phyloP scores from a whole-genome alignment of 2,888 invertebrate genomes.

The Bellardia bayeri region DNA sequence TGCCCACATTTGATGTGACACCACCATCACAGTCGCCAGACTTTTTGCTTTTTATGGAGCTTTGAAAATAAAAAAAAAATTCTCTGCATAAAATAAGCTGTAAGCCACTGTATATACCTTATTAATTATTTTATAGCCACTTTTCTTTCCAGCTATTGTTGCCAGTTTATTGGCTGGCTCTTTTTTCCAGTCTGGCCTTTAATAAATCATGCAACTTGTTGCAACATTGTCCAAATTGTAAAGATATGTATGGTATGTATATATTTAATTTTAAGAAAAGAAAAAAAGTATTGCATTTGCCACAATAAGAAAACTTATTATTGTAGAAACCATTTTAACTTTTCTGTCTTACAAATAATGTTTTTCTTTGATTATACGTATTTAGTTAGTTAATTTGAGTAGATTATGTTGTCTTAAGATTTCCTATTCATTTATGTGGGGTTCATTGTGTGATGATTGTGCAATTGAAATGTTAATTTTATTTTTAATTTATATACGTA shows the following conservation, averaged over 20 bases:
- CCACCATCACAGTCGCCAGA: too few species aligned
- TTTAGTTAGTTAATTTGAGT: constrained; percentile 13
- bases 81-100: too few species aligned
- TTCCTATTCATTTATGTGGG: constrained; percentile 44
- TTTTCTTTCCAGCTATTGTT: neutral
- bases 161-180: neutral
- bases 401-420: constrained; percentile 43
- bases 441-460: constrained; percentile 54
- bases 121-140: constrained; percentile 38
- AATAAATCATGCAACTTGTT: constrained; percentile 34
- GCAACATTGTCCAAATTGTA: constrained; percentile 2
- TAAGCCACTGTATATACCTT: neutral
- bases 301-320: constrained; percentile 17
- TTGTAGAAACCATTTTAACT: neutral
- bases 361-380: neutral
- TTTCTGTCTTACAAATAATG: constrained; percentile 5
- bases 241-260: constrained; percentile 16
- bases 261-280: neutral
- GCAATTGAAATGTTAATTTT: constrained; percentile 30
- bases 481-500: neutral
- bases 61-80: too few species aligned
- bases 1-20: too few species aligned
- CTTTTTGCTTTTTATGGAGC: too few species aligned
- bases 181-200: constrained; percentile 30
- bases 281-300: constrained; percentile 22